These are phyloP conservation scores for Brachionus asplanchnoidis DNA, from an alignment of 1,140 invertebrate genomes.

Conservation along the genomic window DNA sequence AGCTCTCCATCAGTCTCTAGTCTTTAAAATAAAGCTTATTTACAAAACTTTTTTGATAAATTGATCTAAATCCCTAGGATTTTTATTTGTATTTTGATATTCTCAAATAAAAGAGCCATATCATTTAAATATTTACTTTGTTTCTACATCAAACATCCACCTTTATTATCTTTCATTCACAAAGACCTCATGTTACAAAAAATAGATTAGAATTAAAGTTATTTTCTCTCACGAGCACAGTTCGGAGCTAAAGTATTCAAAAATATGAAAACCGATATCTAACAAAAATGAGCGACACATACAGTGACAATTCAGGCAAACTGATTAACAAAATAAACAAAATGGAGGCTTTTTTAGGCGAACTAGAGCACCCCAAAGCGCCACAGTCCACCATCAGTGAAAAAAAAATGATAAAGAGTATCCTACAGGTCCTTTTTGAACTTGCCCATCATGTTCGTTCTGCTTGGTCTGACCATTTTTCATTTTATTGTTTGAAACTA, in stretches of 20 bases:
- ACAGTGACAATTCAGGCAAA: background rate
- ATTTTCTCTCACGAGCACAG: background rate
- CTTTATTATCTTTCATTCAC: background rate
- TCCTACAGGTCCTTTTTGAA: background rate
- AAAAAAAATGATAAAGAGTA: background rate
- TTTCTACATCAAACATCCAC: conserved; percentile 19
- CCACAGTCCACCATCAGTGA: background rate
- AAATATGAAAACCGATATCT: background rate
- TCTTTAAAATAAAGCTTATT: conserved; percentile 15
- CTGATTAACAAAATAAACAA: conserved; percentile 14
- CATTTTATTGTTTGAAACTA: conserved; percentile 14
- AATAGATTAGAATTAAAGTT: background rate
- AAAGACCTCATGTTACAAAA: background rate
- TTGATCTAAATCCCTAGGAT: conserved; percentile 24
- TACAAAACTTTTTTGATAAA: conserved; percentile 21
- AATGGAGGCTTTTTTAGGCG: background rate
- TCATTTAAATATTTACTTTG: conserved; percentile 25
- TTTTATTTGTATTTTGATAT: conserved; percentile 10
- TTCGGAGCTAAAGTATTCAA: background rate
- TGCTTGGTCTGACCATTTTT: background rate
- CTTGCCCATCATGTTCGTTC: conserved; percentile 1
- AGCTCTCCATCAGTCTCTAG: background rate
- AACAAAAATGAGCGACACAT: background rate
- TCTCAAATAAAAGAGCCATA: conserved; percentile 15
- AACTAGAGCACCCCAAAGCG: background rate